Evolutionary conservation across 2,797 vertebrate genomes (phyloP).

Genomic region (Chelmon rostratus): DNA sequence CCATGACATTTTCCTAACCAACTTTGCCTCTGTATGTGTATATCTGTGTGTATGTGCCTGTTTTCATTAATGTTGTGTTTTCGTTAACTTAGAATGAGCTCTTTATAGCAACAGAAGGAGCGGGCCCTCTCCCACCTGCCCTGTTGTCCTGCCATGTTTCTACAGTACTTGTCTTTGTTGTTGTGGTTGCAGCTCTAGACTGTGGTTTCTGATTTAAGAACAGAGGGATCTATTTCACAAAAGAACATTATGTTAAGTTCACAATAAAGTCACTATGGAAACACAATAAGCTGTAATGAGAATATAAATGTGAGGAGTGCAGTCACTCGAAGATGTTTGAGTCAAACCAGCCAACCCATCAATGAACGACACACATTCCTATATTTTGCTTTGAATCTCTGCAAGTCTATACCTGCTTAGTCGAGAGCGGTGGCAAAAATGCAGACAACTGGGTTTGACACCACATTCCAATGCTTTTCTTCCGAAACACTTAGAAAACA

Average conservation of each 20-base stretch:
- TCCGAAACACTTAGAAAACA: neutral
- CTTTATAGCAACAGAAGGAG: too few relatives aligned
- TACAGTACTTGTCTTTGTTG: too few relatives aligned
- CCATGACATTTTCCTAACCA: too few relatives aligned
- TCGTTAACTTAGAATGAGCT: too few relatives aligned
- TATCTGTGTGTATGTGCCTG: too few relatives aligned
- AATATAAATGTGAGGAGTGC: neutral
- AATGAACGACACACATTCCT: slow-evolving; percentile 23
- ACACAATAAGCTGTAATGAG: neutral
- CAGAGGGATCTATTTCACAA: neutral
- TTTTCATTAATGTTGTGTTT: too few relatives aligned
- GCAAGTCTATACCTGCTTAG: slow-evolving; percentile 30
- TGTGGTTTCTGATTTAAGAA: neutral
- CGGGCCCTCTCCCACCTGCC: too few relatives aligned
- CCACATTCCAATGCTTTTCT: neutral
- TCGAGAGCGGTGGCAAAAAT: slow-evolving; percentile 21
- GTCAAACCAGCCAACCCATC: neutral
- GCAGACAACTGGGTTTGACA: slow-evolving; percentile 33
- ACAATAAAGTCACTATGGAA: neutral
- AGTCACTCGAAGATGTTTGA: neutral
- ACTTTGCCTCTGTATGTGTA: too few relatives aligned
- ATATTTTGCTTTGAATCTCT: neutral
- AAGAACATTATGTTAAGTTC: neutral
- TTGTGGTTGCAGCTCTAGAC: too few relatives aligned
- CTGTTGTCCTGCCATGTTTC: too few relatives aligned